Percentiles rank a stretch among this genome's conserved stretches.
phyloP scores from a whole-genome alignment of 2,113 vertebrate genomes.

The Eclectus roratus region DNA sequence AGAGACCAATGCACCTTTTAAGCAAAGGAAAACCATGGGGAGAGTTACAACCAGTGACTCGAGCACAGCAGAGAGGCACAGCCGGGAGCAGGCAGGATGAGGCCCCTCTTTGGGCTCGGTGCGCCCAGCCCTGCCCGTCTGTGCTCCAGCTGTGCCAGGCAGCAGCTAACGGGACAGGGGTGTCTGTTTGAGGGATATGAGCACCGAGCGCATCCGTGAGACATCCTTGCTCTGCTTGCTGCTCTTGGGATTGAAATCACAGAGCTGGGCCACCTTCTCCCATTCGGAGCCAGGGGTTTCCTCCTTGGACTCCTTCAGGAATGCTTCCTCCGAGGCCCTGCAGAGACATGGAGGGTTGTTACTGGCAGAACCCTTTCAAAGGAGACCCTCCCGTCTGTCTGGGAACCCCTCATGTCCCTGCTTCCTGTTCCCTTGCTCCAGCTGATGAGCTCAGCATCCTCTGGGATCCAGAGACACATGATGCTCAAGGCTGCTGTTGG shows the following conservation, averaged over 20 bases:
- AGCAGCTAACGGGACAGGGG: slow-evolving; percentile 88
- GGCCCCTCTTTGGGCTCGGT: neutral
- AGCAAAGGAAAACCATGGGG: slow-evolving; percentile 77
- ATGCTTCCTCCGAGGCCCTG: slow-evolving; percentile 94
- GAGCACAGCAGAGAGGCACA: slow-evolving; percentile 27
- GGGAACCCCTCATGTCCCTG: neutral
- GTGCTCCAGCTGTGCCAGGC: slow-evolving; percentile 12
- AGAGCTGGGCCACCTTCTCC: slow-evolving; percentile 96
- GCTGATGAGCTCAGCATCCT: neutral
- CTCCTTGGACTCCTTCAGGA: slow-evolving; percentile 88
- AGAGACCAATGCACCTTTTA: slow-evolving; percentile 80
- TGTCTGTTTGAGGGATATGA: slow-evolving; percentile 96
- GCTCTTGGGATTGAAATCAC: slow-evolving; percentile 99
- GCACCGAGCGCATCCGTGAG: slow-evolving; percentile 95
- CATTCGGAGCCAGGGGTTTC: slow-evolving; percentile 90
- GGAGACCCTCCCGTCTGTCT: neutral
- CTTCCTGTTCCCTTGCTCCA: neutral
- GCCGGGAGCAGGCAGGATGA: slow-evolving; percentile 12
- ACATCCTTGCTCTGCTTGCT: slow-evolving; percentile 99
- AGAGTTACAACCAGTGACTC: slow-evolving; percentile 54
- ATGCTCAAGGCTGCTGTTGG: neutral
- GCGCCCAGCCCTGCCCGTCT: neutral
- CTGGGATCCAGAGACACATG: fast-evolving
- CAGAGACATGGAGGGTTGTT: neutral
- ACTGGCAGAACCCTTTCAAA: neutral